A percentile compares a stretch with the other conserved stretches of the same genome.
These are phyloP conservation scores for Onychostoma macrolepis DNA, from an alignment of 2,113 vertebrate genomes.

Conservation along the genomic window DNA sequence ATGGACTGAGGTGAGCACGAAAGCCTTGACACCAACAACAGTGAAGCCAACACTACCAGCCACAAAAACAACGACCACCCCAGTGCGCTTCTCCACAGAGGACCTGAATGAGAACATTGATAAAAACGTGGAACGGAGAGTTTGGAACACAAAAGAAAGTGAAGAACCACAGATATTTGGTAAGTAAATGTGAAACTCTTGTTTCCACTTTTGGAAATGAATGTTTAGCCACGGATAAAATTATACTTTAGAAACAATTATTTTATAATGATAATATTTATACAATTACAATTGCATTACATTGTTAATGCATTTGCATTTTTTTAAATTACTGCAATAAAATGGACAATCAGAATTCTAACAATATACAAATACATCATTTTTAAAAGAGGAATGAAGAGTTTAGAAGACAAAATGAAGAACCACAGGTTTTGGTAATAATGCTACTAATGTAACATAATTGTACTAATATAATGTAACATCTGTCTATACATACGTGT, in stretches of 20 bases:
- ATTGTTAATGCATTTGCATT: too few relatives aligned
- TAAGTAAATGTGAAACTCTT: slow-evolving; percentile 46
- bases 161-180: slow-evolving; percentile 62
- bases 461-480: too few relatives aligned
- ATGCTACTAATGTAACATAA: too few relatives aligned
- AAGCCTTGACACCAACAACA: slow-evolving; percentile 1
- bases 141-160: slow-evolving; percentile 25
- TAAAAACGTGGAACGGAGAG: slow-evolving; percentile 39
- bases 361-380: background rate
- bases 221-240: background rate
- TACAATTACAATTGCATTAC: too few relatives aligned
- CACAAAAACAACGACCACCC: background rate
- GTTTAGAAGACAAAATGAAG: background rate
- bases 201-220: background rate
- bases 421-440: background rate
- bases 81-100: slow-evolving; percentile 33
- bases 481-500: too few relatives aligned
- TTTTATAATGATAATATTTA: too few relatives aligned
- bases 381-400: background rate
- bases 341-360: background rate
- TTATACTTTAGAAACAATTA: background rate
- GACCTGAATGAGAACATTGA: slow-evolving; percentile 44
- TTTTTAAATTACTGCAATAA: too few relatives aligned
- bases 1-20: background rate
- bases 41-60: slow-evolving; percentile 17